Evolutionary conservation across 1,140 invertebrate species (phyloP), one percentile per base, ranked within the genome.

Genomic region (Drosophila bocqueti): DNA sequence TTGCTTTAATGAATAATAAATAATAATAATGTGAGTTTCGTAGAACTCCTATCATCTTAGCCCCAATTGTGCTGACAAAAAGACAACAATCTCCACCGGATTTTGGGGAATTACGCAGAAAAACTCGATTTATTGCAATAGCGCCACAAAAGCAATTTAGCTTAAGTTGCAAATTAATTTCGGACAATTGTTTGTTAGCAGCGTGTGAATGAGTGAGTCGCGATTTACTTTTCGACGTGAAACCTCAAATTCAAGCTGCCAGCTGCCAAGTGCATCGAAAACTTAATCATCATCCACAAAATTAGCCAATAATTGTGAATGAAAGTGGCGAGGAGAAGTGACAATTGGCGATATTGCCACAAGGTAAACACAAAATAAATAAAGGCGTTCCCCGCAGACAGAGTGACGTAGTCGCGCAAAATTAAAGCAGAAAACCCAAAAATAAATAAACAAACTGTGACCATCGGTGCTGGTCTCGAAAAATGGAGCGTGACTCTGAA

Each of bases 201-300:
- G 61, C 83, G 79, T 85, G 82, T 71, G 81, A 89, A 87, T 80
- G 84, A 87, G 59, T 71, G 68, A 84, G 38, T 89, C 72, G 76
- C 65, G 83, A 36, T 43, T 49, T 45, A 31, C 40, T 71, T 50
- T 72, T 40, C 67, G 29, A 45, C 36, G 1, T 47, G 29, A 15
- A 34, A 52, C 24, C 54, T 29, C 63, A 24, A 50, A 9, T 43
- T 16, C 4, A 38, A 34, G 8, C 34, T 24, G 36, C 52, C 52
- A 55, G 54, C 34, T 21, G 66, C 68, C 45, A 58, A 66, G 4
- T 68, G 67, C 74, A 74, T 38, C 74, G 40, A 60, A 54, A 59
- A 55, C 64, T 81, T 47, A 73, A 86, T 81, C 83, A 86, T 85
- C 83, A 82, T 71, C 46, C 52, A 18, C 36, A 55, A 84, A 73